phyloP scores from a whole-genome alignment of 2,113 vertebrate species.

The Corythornis cristatus region DNA sequence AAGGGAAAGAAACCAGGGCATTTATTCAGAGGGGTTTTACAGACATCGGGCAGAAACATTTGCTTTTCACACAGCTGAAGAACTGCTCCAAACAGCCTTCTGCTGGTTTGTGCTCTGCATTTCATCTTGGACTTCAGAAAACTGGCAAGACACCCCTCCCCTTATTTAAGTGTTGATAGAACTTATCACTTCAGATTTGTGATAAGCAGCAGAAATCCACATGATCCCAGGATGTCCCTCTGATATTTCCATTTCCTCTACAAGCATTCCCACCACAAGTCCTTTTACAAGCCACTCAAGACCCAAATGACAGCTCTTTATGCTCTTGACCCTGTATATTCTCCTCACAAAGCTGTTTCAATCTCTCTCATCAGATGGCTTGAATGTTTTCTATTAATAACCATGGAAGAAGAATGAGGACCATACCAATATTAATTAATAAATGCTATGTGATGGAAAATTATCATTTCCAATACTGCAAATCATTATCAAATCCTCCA shows the following conservation, averaged over 20 bases:
- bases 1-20: neutral
- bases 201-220: neutral
- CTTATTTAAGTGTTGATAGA: neutral
- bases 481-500: neutral
- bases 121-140: neutral
- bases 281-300: neutral
- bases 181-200: neutral
- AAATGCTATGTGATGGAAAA: neutral
- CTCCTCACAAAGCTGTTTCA: neutral
- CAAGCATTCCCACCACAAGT: neutral
- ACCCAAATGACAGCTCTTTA: neutral
- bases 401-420: neutral
- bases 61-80: neutral
- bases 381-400: neutral
- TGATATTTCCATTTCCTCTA: neutral
- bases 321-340: neutral
- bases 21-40: neutral
- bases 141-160: rapidly evolving
- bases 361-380: neutral
- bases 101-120: neutral
- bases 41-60: neutral
- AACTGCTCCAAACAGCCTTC: neutral
- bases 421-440: neutral
- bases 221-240: neutral
- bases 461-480: neutral